These are phyloP conservation scores for Drosophila formosana DNA, from an alignment of 2,888 invertebrate species.

Conservation along the genomic window DNA sequence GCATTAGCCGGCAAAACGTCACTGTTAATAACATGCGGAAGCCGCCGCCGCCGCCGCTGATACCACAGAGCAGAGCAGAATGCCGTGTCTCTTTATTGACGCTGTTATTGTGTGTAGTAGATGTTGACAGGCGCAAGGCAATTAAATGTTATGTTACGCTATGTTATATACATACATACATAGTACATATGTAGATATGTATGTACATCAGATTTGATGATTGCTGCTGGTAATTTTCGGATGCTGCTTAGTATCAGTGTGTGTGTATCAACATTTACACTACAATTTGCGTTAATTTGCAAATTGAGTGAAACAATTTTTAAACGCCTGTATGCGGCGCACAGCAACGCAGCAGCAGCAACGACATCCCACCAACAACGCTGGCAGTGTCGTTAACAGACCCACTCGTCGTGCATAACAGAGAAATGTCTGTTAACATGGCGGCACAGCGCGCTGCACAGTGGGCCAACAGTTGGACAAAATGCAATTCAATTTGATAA, in stretches of 20 bases:
- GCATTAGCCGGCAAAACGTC: conserved; percentile 50
- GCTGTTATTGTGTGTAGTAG: conserved; percentile 16
- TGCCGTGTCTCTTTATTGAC: not conserved
- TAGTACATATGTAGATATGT: conserved; percentile 15
- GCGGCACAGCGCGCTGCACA: conserved; percentile 36
- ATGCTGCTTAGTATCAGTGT: conserved; percentile 5
- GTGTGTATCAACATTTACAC: conserved; percentile 32
- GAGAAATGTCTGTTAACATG: conserved; percentile 10
- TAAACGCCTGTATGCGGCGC: conserved; percentile 65
- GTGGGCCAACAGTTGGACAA: conserved; percentile 4
- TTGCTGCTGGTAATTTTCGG: conserved; percentile 10
- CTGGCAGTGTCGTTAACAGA: conserved; percentile 29
- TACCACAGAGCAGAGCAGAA: not conserved
- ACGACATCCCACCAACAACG: not conserved
- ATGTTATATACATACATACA: conserved; percentile 14
- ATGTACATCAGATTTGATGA: conserved; percentile 35
- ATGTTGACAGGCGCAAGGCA: conserved; percentile 41
- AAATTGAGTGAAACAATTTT: conserved; percentile 63
- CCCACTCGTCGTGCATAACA: not conserved
- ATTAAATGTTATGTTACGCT: conserved; percentile 52
- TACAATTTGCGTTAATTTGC: conserved; percentile 55
- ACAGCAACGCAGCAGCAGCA: conserved; percentile 42
- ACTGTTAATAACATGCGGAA: conserved; percentile 69
- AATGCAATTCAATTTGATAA: too few species aligned
- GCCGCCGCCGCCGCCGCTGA: conserved; percentile 40